These are phyloP conservation scores for Rhizomys pruinosus DNA, from an alignment of 2,113 vertebrate species.

Conservation along the genomic window DNA sequence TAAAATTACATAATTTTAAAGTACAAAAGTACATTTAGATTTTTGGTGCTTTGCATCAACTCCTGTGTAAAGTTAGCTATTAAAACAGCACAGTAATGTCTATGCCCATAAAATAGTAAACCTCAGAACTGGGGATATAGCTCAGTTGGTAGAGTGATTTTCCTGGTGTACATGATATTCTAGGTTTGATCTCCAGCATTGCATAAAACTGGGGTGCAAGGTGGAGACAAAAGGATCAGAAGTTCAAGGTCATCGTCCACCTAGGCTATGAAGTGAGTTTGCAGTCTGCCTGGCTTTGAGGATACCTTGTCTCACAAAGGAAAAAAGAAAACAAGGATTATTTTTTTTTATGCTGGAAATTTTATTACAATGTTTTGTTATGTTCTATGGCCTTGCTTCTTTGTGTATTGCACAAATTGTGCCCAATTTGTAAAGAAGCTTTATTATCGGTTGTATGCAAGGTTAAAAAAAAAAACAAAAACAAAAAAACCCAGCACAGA, in stretches of 20 bases:
- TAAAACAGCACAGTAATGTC: not conserved
- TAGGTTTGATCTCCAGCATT: not conserved
- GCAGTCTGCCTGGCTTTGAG: not conserved
- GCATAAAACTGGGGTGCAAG: not conserved
- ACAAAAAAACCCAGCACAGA: not conserved
- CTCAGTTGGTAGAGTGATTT: not conserved
- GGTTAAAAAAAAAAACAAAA: not conserved
- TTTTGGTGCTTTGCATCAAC: not conserved
- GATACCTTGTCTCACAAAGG: no score
- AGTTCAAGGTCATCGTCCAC: not conserved
- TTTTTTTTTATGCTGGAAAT: not conserved
- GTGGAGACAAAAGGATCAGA: not conserved
- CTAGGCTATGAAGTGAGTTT: no score
- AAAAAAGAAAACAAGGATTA: not conserved
- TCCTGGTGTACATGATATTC: not conserved
- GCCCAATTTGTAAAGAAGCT: not conserved
- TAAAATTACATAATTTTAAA: not conserved
- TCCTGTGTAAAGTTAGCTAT: not conserved
- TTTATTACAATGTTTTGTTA: not conserved
- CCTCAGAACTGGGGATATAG: not conserved
- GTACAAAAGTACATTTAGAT: not conserved
- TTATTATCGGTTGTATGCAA: not conserved
- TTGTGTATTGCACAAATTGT: no score
- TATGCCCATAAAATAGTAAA: not conserved
- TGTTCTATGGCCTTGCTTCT: not conserved